phyloP scores from a whole-genome alignment of 2,113 vertebrate genomes.

The Raja brachyura region DNA sequence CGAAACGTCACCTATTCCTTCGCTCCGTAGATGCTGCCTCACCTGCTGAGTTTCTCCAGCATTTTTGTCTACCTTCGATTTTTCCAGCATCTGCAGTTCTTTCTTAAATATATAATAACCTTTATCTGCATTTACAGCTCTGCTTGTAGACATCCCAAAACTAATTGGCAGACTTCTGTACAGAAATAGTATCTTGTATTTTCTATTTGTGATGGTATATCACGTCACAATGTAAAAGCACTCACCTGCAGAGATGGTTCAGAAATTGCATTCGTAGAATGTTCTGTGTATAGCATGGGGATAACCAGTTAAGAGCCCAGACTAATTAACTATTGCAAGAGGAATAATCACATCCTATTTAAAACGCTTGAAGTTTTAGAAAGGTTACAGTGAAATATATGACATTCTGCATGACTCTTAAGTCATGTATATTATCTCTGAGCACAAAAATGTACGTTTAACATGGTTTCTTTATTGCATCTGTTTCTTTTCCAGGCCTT shows the following conservation, averaged over 20 bases:
- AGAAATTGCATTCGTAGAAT: not conserved
- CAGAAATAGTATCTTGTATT: too few relatives aligned
- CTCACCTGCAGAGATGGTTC: not conserved
- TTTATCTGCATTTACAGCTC: too few relatives aligned
- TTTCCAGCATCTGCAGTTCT: too few relatives aligned
- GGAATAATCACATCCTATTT: not conserved
- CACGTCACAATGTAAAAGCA: not conserved
- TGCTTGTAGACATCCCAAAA: too few relatives aligned
- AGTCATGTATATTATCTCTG: not conserved
- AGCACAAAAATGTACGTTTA: not conserved
- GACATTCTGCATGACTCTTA: not conserved
- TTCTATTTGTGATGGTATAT: not conserved
- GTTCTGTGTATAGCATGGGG: not conserved
- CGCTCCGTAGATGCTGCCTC: too few relatives aligned
- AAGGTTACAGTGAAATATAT: not conserved
- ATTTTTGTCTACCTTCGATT: too few relatives aligned
- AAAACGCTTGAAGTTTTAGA: not conserved
- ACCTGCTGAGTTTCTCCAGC: too few relatives aligned
- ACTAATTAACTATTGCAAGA: not conserved
- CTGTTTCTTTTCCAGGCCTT: not conserved
- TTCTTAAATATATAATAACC: too few relatives aligned
- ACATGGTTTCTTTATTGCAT: not conserved
- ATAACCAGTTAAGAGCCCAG: not conserved
- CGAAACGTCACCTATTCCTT: too few relatives aligned
- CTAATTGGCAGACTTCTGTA: too few relatives aligned